Conservation (phyloP, 2,888 invertebrate genomes). For the Tiliacea citrago region DNA sequence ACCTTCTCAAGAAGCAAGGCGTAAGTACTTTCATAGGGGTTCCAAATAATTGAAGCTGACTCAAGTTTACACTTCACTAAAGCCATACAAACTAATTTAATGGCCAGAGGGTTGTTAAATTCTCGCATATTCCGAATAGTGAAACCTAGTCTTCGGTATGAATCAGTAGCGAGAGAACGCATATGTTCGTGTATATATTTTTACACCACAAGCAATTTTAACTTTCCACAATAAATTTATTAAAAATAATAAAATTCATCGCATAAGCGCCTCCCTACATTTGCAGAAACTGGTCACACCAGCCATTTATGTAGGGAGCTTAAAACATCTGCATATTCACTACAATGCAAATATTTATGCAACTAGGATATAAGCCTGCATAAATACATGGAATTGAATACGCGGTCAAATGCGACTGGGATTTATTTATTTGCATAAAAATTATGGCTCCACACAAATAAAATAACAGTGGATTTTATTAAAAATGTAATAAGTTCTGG, state of each 20-base stretch:
- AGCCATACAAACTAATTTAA: no score
- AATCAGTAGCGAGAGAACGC: no score
- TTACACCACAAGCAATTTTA: neutral
- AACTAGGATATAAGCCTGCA: constrained; percentile 50
- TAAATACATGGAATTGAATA: constrained; percentile 30
- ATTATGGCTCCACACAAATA: neutral
- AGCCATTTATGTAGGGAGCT: constrained; percentile 31
- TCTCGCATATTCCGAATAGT: no score
- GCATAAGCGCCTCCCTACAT: constrained; percentile 15
- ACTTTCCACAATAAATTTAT: neutral
- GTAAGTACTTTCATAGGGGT: no score
- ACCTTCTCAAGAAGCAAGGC: no score
- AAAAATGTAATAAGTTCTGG: neutral
- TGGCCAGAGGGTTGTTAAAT: no score
- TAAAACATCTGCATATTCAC: constrained; percentile 53
- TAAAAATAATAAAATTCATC: constrained; percentile 6
- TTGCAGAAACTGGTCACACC: constrained; percentile 19
- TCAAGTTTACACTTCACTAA: no score
- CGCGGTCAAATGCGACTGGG: constrained; percentile 30
- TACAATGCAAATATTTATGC: constrained; percentile 55
- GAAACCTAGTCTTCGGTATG: no score
- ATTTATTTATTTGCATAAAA: constrained; percentile 41
- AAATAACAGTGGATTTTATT: constrained; percentile 2
- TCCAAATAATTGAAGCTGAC: no score
- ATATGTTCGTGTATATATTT: no score